Base-by-base conservation (phyloP, 2,888 invertebrate species). In the Acanthopleura granulata region DNA sequence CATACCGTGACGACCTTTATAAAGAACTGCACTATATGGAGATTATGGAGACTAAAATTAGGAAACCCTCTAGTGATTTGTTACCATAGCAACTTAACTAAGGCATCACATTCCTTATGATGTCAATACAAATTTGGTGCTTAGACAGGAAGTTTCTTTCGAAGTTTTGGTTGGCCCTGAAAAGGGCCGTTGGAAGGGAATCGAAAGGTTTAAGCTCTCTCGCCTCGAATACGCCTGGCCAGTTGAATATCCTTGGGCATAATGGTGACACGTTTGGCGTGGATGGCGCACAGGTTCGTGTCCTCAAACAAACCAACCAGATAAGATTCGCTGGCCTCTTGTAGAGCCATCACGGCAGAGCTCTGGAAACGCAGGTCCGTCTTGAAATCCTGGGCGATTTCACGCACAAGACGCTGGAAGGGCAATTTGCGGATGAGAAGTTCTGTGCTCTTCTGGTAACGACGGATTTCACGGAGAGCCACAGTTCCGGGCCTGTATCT, bases 361-460 rank as follows among this genome's bases (percentile, higher is more conserved):
- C 96, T 96, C 92, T 97, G 97, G 93, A 97, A 97, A 92, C 97
- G 97, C 85, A 85, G 78, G 86, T 87, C 29, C 87, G 87, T 97
- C 91, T 97, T 97, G 94, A 97, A 97, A 91, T 98, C 97, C 90
- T 97, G 97, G 1, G 97, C 97, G 88, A 97, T 97, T 94, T 97
- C 97, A 93, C 97, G 94, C 84, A 97, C 97, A 89, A 97, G 93
- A 87, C 97, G 95, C 91, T 97, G 97, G 94, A 97, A 97, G 9
- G 97, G 97, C 92, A 97, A 92, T 91, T 97, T 97, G 89, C 97
- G 94, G 92, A 97, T 97, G 85, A 97, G 92, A 93, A 97, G 93
- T 91, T 98, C 97, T 9, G 97, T 97, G 0, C 96, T 96, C 40
- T 40, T 40, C 40, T 40, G 40, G 40, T 40, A 40, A 40, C 40